Evolutionary conservation across 2,888 invertebrate species (phyloP), one percentile per base, ranked within the genome.

Genomic region (Plagodis dolabraria): DNA sequence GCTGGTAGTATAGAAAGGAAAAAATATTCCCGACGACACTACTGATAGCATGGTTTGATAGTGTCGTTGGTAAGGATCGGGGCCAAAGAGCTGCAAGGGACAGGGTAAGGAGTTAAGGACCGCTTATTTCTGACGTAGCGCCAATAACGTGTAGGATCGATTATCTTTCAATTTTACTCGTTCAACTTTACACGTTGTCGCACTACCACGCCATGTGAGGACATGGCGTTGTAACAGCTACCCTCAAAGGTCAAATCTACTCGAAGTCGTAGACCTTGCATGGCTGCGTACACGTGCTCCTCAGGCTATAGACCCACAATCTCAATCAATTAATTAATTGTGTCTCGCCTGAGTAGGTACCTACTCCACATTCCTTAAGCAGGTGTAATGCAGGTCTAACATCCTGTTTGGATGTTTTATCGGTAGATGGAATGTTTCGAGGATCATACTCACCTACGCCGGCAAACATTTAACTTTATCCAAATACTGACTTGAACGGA

Each of bases 321-420:
- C 45, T 45, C 22, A 12, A 11, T n/a, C 10, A 35, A 33, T 46
- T 46, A 59, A 58, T 46, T 46, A 53, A 36, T 22, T 22, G 22
- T 43, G 53, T 49, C 48, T 40, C 45, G 43, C 5, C 49, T 5
- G 45, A 48, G 48, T 34, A 49, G 51, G 54, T 38, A 40, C n/a
- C n/a, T n/a, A n/a, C 9, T 60, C 44, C 51, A 55, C 55, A 59
- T 54, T 60, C 54, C 54, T 60, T 51, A 42, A n/a, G 33, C 40
- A 51, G 34, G 33, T 33, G 33, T 33, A 9, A 11, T 59, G 54
- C 54, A 54, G 47, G 50, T 38, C 45, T 51, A 35, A 51, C 11
- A 60, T 60, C 60, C 60, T 55, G 55, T 55, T 60, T 51, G 9
- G 34, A 35, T 40, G 12, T 43, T 42, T 33, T 22, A 12, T 6